phyloP scores from a whole-genome alignment of 2,113 vertebrate species.

The Xyrauchen texanus region DNA sequence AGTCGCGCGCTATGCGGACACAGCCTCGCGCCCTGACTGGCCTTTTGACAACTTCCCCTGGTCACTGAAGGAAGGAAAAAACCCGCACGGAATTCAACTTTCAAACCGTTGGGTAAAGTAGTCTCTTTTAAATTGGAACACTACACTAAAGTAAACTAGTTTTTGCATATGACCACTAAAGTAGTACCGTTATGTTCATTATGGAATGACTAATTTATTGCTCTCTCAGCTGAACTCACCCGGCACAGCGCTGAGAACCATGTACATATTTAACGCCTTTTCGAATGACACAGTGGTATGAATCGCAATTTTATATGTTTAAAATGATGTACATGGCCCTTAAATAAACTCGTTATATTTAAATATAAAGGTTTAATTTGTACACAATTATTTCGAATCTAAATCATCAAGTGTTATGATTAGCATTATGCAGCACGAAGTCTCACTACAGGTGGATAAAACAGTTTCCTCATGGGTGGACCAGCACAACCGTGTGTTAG shows the following conservation, averaged over 20 bases:
- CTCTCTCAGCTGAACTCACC: background rate
- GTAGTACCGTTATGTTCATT: background rate
- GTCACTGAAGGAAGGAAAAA: background rate
- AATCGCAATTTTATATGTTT: background rate
- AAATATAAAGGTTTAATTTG: too few species aligned
- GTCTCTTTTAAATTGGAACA: background rate
- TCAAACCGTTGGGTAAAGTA: slow-evolving; percentile 19
- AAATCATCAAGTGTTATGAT: background rate
- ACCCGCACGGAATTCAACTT: background rate
- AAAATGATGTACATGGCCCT: too few species aligned
- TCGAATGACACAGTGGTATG: background rate
- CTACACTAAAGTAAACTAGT: background rate
- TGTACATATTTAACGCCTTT: background rate
- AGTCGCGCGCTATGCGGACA: background rate
- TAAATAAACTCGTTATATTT: background rate
- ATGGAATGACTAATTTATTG: background rate
- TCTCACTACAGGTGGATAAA: background rate
- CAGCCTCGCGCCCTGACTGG: background rate
- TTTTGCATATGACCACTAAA: background rate
- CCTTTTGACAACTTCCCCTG: slow-evolving; percentile 6
- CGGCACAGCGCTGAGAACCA: background rate
- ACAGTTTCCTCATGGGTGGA: slow-evolving; percentile 20
- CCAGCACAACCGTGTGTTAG: slow-evolving; percentile 18
- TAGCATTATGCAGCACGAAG: background rate
- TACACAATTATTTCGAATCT: background rate